A percentile compares a stretch with the other conserved stretches of the same genome.
These are phyloP conservation scores for Psephotus haematonotus DNA, from an alignment of 2,113 vertebrate species.

Conservation along the genomic window DNA sequence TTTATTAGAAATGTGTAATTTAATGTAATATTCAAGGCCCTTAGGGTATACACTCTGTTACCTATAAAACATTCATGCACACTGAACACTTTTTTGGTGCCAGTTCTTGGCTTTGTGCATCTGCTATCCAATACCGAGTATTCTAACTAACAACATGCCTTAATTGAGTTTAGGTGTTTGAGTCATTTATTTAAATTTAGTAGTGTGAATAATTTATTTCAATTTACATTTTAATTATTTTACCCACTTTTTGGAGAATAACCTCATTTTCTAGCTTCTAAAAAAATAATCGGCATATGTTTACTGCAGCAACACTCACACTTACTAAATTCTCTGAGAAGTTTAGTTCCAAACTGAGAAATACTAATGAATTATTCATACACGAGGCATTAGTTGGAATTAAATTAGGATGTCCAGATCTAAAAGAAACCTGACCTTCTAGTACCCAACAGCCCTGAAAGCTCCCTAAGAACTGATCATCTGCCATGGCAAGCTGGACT, in stretches of 20 bases:
- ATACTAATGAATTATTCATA: conserved; percentile 62
- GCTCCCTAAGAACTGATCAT: background rate
- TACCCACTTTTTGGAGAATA: conserved; percentile 61
- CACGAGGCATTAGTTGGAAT: background rate
- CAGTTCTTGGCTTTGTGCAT: conserved; percentile 28
- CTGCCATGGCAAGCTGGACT: background rate
- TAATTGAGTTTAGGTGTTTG: conserved; percentile 50
- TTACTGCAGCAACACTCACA: conserved; percentile 57
- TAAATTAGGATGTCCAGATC: conserved; percentile 42
- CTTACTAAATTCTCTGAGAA: conserved; percentile 56
- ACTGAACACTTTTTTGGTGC: conserved; percentile 32
- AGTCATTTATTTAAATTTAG: conserved; percentile 73
- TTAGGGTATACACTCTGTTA: conserved; percentile 36
- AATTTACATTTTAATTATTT: conserved; percentile 77
- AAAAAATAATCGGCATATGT: conserved; percentile 66
- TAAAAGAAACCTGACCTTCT: conserved; percentile 12
- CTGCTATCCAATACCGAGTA: conserved; percentile 56
- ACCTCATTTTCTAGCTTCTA: conserved; percentile 65
- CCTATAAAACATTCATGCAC: conserved; percentile 65
- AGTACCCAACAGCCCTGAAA: background rate
- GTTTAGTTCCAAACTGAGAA: conserved; percentile 61
- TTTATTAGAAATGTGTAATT: conserved; percentile 72
- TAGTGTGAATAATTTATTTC: conserved; percentile 76
- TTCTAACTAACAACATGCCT: conserved; percentile 19
- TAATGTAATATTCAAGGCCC: conserved; percentile 54